Base-by-base conservation (phyloP, 2,797 vertebrate species). In the Platalea minor region DNA sequence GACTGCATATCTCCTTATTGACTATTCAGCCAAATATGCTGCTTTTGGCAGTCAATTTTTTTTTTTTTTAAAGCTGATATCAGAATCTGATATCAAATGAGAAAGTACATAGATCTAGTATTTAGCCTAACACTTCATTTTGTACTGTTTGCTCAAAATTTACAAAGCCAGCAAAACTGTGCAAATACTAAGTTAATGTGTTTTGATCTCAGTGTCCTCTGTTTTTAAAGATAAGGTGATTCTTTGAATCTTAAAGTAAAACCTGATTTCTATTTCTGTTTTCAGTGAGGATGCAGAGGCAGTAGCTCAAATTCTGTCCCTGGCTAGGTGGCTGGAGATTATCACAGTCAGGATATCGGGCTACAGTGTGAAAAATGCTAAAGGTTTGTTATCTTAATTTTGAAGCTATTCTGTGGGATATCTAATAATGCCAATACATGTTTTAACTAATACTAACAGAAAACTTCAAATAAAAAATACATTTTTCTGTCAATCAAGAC, bases 251-350 rank as follows among this genome's bases (percentile, higher is more conserved):
- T 77, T 82, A 8, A 85, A 85, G 10, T 95, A 85, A 95, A 94
- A 67, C 31, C 9, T 85, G 25, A 41, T 92, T 85, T 96, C 72
- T 72, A 0, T 91, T 88, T 94, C 45, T 90, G 50, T 98, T 87
- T 96, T 81, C 95, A 99, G 99, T 98, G 99, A 99, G 94, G 99
- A 99, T 97, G 99, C 99, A 87, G 99, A 99, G 89, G 98, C 99
- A 93, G 98, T 99, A 92, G 98, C 98, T 88, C 98, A 99, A 84
- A 97, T 99, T 96, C 98, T 99, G 91, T 99, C 99, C 17, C 95
- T 99, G 91, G 96, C 98, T 79, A 98, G 98, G 92, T 99, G 99
- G 99, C 98, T 99, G 93, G 99, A 99, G 94, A 98, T 99, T 95
- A 88, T 99, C 84, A 95, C 97, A 59, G 98, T 98, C 94, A 98